Conservation (phyloP, 2,797 vertebrate species). For the Gymnothorax javanicus region DNA sequence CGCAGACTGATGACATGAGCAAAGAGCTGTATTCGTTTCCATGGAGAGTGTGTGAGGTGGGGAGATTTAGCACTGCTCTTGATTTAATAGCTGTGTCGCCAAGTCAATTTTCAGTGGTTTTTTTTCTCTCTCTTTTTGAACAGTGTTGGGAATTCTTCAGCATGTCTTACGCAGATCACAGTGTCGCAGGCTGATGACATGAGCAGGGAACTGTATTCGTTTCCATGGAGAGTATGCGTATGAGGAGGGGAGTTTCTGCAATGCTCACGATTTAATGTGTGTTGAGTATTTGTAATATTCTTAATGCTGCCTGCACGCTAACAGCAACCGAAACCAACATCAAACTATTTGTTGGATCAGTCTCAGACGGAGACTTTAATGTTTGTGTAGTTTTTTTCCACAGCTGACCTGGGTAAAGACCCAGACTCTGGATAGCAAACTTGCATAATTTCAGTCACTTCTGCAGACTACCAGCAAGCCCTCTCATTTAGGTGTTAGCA, state of each 20-base stretch:
- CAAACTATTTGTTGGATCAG: conserved; percentile 78
- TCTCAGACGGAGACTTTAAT: conserved; percentile 71
- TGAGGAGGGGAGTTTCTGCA: conserved; percentile 29
- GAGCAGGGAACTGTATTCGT: conserved; percentile 5
- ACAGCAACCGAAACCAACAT: conserved; percentile 67
- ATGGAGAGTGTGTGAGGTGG: conserved; percentile 21
- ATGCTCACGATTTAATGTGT: conserved; percentile 61
- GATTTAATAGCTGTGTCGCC: conserved; percentile 54
- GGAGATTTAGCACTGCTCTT: conserved; percentile 38
- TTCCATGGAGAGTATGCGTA: conserved; percentile 12
- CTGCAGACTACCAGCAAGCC: neutral
- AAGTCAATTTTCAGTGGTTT: no score
- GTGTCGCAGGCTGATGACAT: conserved; percentile 7
- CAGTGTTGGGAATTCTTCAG: no score
- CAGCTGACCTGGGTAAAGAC: conserved; percentile 37
- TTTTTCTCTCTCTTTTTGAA: no score
- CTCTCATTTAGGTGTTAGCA: neutral
- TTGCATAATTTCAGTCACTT: neutral
- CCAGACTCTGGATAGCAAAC: conserved; percentile 8
- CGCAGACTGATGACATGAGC: conserved; percentile 11
- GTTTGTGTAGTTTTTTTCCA: conserved; percentile 44
- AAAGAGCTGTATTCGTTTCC: conserved; percentile 16
- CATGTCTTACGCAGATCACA: no score
- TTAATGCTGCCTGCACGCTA: conserved; percentile 66
- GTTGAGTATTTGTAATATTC: conserved; percentile 71